Evolutionary conservation across 2,113 vertebrate genomes (phyloP).

Genomic region (Malurus melanocephalus): DNA sequence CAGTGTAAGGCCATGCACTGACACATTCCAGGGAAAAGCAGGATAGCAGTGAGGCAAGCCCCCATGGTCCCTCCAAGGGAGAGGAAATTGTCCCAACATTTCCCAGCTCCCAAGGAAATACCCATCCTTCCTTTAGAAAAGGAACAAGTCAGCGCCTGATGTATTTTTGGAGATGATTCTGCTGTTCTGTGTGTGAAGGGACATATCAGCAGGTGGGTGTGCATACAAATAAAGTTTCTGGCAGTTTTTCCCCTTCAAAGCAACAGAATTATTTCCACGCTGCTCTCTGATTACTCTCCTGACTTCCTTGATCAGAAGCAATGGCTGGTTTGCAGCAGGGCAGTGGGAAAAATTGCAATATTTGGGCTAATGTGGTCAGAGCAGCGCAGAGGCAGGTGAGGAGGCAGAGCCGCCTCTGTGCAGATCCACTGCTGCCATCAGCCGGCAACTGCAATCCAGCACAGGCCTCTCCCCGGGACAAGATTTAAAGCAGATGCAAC

Average conservation of each 20-base stretch:
- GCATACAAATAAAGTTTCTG: neutral
- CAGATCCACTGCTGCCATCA: constrained; percentile 59
- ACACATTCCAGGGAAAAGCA: neutral
- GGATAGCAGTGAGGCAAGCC: neutral
- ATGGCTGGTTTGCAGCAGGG: fast-evolving
- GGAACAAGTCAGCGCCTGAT: neutral
- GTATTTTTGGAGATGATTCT: neutral
- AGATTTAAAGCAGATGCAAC: neutral
- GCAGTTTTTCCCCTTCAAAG: neutral
- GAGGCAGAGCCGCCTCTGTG: neutral
- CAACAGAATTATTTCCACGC: neutral
- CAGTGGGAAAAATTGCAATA: neutral
- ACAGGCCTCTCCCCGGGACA: neutral
- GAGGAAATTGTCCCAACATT: fast-evolving
- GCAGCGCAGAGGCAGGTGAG: neutral
- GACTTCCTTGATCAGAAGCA: neutral
- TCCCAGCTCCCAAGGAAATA: neutral
- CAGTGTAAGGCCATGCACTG: neutral
- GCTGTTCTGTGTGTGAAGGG: neutral
- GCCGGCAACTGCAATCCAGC: neutral
- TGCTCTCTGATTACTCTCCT: fast-evolving
- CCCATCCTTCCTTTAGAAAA: neutral
- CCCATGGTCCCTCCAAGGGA: neutral
- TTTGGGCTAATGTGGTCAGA: neutral
- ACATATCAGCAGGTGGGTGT: neutral